phyloP scores from a whole-genome alignment of 2,797 vertebrate genomes.

The Bradypodion pumilum region DNA sequence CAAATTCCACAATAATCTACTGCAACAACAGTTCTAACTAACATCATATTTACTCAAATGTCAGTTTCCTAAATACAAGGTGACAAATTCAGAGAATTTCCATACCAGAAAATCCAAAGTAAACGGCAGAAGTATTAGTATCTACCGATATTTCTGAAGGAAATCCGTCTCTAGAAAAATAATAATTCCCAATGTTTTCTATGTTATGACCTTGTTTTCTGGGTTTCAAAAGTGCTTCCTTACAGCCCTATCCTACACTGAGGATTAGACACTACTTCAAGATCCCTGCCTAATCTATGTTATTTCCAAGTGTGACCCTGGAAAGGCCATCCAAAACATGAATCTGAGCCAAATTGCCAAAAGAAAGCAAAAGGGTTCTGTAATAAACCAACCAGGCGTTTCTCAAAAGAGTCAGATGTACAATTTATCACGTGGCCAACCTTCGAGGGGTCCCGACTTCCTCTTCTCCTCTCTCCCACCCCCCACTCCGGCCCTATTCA shows the following conservation, averaged over 20 bases:
- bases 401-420: background rate
- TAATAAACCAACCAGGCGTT: background rate
- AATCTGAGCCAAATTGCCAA: background rate
- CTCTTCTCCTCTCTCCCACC: background rate
- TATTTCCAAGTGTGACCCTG: background rate
- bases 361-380: background rate
- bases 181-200: no score
- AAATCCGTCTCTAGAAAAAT: background rate
- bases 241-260: no score
- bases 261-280: background rate
- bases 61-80: background rate
- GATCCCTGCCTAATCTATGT: background rate
- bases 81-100: background rate
- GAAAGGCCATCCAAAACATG: background rate
- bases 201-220: background rate
- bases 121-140: background rate
- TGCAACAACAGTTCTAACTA: background rate
- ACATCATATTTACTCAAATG: background rate
- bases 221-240: background rate
- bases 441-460: background rate
- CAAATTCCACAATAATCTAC: background rate
- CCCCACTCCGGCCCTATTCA: background rate
- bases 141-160: background rate
- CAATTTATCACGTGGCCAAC: background rate
- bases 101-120: background rate